These are phyloP conservation scores for Nyleta sp. DNA, from an alignment of 2,888 invertebrate species.

Conservation along the genomic window DNA sequence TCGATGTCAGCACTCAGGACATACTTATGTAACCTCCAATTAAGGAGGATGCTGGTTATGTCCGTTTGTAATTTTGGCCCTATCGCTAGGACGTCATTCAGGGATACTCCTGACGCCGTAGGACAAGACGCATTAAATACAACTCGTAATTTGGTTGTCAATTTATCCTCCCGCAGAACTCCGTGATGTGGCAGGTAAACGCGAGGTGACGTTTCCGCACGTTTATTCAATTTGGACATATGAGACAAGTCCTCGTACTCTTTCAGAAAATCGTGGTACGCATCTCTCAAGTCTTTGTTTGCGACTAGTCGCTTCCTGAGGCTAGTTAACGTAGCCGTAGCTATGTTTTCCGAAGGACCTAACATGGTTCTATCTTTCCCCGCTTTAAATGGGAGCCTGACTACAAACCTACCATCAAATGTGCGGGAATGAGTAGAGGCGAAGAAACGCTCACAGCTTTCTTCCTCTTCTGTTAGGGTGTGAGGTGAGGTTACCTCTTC, in stretches of 20 bases:
- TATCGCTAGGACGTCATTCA: neutral
- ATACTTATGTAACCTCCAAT: neutral
- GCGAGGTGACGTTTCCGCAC: neutral
- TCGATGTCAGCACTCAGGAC: slow-evolving; percentile 4
- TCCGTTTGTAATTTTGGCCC: slow-evolving; percentile 25
- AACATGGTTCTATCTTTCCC: neutral
- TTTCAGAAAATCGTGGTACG: neutral
- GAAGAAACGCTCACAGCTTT: neutral
- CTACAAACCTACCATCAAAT: neutral
- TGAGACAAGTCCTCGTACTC: neutral
- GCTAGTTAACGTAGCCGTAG: neutral
- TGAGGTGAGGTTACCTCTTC: neutral
- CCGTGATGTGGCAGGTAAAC: slow-evolving; percentile 16
- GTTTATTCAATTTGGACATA: neutral
- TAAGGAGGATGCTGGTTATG: neutral
- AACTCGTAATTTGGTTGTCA: neutral
- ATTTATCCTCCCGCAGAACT: neutral
- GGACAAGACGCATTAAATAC: slow-evolving; percentile 15
- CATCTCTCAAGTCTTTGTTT: neutral
- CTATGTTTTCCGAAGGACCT: neutral
- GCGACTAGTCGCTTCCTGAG: neutral
- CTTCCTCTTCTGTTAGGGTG: neutral
- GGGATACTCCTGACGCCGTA: neutral
- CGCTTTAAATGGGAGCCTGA: neutral
- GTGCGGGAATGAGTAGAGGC: neutral